These are phyloP conservation scores for Dromiciops gliroides DNA, from an alignment of 2,113 vertebrate genomes.

Conservation along the genomic window DNA sequence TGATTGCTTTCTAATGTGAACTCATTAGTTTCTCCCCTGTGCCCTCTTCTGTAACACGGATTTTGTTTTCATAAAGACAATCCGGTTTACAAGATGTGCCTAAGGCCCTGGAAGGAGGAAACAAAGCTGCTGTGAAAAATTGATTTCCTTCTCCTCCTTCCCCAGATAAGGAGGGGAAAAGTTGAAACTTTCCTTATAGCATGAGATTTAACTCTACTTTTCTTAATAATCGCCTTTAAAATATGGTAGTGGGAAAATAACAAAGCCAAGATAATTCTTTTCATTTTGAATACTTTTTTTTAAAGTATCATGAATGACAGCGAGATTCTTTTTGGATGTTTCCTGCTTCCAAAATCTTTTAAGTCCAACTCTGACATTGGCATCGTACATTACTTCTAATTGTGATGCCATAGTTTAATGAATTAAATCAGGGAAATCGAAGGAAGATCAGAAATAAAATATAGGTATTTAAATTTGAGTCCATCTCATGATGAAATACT, in stretches of 20 bases:
- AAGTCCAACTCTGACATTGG: neutral
- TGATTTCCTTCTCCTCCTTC: conserved; percentile 49
- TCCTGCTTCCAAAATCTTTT: neutral
- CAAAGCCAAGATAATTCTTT: conserved; percentile 1
- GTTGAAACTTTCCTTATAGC: conserved; percentile 38
- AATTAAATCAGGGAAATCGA: neutral
- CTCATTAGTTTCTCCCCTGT: conserved; percentile 72
- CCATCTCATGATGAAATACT: neutral
- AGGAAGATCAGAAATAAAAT: neutral
- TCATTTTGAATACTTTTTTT: neutral
- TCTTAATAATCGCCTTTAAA: conserved; percentile 35
- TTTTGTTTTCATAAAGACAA: conserved; percentile 72
- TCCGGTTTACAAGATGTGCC: conserved; percentile 62
- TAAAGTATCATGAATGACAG: neutral
- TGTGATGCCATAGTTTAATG: neutral
- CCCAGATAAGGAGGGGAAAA: conserved; percentile 48
- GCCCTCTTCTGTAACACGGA: conserved; percentile 62
- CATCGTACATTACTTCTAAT: neutral
- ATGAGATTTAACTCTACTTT: conserved; percentile 41
- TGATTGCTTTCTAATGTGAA: conserved; percentile 60
- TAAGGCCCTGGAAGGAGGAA: conserved; percentile 60
- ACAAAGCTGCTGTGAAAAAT: conserved; percentile 60
- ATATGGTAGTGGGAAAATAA: conserved; percentile 45
- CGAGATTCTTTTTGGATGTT: neutral
- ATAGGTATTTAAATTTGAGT: neutral